Percentiles rank a stretch among this genome's conserved stretches.
Evolutionary conservation across 2,888 invertebrate species (phyloP).

Genomic region (Kuschelorhynchus macadamiae): DNA sequence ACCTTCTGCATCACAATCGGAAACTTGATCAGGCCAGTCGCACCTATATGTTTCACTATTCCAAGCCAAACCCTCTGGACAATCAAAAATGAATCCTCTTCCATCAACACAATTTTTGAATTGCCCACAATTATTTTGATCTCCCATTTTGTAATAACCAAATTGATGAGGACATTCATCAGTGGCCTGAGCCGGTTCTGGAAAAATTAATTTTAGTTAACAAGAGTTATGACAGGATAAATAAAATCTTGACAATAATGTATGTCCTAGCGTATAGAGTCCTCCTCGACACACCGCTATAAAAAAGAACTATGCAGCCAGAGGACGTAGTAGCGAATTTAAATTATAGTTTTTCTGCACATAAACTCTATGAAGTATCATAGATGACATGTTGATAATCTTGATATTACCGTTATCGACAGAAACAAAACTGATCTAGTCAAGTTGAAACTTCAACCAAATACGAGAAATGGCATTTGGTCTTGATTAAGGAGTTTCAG

Average conservation of each 20-base stretch:
- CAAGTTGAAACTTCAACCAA: too few relatives aligned
- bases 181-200: conserved; percentile 81
- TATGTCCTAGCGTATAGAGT: background rate
- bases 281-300: background rate
- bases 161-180: conserved; percentile 88
- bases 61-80: conserved; percentile 85
- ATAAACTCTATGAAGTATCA: background rate
- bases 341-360: background rate
- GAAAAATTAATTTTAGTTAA: conserved; percentile 30
- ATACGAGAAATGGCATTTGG: too few relatives aligned
- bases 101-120: conserved; percentile 89
- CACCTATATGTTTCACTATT: conserved; percentile 79
- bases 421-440: too few relatives aligned
- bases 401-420: too few relatives aligned
- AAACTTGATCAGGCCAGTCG: conserved; percentile 90
- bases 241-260: too few relatives aligned
- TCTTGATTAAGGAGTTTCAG: too few relatives aligned
- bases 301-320: too few relatives aligned
- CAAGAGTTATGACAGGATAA: too few relatives aligned
- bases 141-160: conserved; percentile 83
- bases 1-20: conserved; percentile 87
- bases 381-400: too few relatives aligned
- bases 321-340: too few relatives aligned
- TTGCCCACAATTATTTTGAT: conserved; percentile 78
- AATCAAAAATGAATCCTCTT: conserved; percentile 78